A percentile compares a stretch with the other conserved stretches of the same genome.
These are phyloP conservation scores for Cecidostiba fungosa DNA, from an alignment of 2,888 invertebrate genomes.

Conservation along the genomic window DNA sequence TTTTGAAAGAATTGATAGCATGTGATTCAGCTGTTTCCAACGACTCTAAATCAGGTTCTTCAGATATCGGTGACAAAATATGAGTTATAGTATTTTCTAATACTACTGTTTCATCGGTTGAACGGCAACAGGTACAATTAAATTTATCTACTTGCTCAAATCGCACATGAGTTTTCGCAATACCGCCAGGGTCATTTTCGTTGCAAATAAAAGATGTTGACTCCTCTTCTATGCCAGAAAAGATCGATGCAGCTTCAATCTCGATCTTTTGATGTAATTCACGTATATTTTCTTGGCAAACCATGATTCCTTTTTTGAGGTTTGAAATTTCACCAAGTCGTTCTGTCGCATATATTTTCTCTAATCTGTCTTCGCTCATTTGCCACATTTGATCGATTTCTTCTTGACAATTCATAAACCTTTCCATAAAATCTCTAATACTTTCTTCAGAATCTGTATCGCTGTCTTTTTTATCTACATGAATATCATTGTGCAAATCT, in stretches of 20 bases:
- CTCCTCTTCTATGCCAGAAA: constrained; percentile 30
- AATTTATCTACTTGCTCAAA: constrained; percentile 51
- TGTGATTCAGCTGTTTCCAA: background rate
- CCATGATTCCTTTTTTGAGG: constrained; percentile 22
- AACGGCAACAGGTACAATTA: constrained; percentile 4
- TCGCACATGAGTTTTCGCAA: background rate
- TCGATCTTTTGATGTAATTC: background rate
- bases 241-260: background rate
- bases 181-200: background rate
- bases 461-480: background rate
- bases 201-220: constrained; percentile 24
- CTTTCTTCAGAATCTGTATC: constrained; percentile 53
- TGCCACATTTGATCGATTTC: constrained; percentile 57
- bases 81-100: constrained; percentile 33
- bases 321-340: constrained; percentile 41
- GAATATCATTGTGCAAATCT: background rate
- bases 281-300: constrained; percentile 23
- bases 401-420: constrained; percentile 26
- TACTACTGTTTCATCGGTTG: background rate
- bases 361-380: constrained; percentile 31
- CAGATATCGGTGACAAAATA: constrained; percentile 22
- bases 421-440: constrained; percentile 34
- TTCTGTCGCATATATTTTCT: constrained; percentile 30
- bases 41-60: constrained; percentile 48
- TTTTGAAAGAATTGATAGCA: constrained; percentile 4